Percentiles rank a stretch among this genome's conserved stretches.
phyloP scores from a whole-genome alignment of 2,113 vertebrate species.

The Odontesthes bonariensis region DNA sequence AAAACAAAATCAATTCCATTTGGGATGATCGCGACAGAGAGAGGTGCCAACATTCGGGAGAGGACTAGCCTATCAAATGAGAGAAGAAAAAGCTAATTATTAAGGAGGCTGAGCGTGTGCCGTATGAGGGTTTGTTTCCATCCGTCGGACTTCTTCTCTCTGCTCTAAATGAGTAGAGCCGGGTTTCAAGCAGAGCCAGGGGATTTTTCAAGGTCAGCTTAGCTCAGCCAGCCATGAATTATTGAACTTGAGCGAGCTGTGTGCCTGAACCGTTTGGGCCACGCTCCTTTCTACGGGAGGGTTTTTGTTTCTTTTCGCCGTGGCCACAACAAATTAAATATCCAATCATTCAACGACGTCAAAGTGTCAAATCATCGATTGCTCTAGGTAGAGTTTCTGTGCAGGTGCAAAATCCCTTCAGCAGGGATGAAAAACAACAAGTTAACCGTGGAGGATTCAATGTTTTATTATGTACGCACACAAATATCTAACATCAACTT shows the following conservation, averaged over 20 bases:
- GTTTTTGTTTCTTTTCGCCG: neutral
- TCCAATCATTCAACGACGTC: neutral
- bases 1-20: neutral
- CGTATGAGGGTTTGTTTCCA: conserved; percentile 5
- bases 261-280: conserved; percentile 34
- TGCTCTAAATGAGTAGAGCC: conserved; percentile 64
- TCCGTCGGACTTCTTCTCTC: conserved; percentile 46
- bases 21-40: neutral
- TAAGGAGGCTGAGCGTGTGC: neutral
- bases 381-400: neutral
- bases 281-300: conserved; percentile 15
- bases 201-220: conserved; percentile 77
- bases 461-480: neutral
- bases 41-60: neutral
- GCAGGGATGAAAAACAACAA: too few species aligned
- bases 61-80: neutral
- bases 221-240: conserved; percentile 78
- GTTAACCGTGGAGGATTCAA: too few species aligned
- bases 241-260: conserved; percentile 72
- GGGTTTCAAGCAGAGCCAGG: conserved; percentile 60
- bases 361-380: neutral
- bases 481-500: neutral
- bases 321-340: conserved; percentile 19
- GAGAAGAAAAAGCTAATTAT: neutral
- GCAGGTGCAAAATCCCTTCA: too few species aligned